Conservation (phyloP, 2,888 invertebrate genomes). For the Lypha dubia region DNA sequence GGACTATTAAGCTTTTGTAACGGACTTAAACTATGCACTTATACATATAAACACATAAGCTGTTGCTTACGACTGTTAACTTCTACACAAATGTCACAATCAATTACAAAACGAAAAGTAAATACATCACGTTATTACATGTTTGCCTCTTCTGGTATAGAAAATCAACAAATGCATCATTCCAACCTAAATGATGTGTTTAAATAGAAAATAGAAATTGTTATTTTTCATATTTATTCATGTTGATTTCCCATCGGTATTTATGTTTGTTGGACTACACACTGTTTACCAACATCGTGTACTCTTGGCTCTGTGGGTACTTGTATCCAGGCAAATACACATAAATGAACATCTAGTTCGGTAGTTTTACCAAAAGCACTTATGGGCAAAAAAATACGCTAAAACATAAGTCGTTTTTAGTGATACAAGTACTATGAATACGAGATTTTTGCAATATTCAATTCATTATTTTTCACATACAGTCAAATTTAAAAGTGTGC, state of each 20-base stretch:
- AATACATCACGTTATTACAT: background rate
- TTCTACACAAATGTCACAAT: background rate
- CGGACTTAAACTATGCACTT: background rate
- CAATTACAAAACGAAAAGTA: constrained; percentile 6
- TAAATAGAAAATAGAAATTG: constrained; percentile 58
- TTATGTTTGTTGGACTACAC: constrained; percentile 58
- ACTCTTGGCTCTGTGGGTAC: constrained; percentile 26
- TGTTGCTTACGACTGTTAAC: background rate
- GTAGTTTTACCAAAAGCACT: constrained; percentile 19
- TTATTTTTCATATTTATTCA: constrained; percentile 70
- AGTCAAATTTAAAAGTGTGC: background rate
- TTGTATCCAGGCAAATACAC: constrained; percentile 34
- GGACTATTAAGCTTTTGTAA: too few relatives aligned
- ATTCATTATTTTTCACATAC: background rate
- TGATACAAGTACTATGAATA: background rate
- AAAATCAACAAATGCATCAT: constrained; percentile 39
- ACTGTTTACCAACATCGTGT: constrained; percentile 25
- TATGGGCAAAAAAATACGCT: background rate
- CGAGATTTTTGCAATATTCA: constrained; percentile 2
- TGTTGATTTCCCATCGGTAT: constrained; percentile 71
- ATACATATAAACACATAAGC: background rate
- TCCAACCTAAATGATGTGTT: constrained; percentile 58
- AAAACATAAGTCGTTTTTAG: background rate
- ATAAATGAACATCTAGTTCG: constrained; percentile 44
- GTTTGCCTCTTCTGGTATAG: constrained; percentile 1